phyloP scores from a whole-genome alignment of 1,140 invertebrate species.

The Nomia melanderi region DNA sequence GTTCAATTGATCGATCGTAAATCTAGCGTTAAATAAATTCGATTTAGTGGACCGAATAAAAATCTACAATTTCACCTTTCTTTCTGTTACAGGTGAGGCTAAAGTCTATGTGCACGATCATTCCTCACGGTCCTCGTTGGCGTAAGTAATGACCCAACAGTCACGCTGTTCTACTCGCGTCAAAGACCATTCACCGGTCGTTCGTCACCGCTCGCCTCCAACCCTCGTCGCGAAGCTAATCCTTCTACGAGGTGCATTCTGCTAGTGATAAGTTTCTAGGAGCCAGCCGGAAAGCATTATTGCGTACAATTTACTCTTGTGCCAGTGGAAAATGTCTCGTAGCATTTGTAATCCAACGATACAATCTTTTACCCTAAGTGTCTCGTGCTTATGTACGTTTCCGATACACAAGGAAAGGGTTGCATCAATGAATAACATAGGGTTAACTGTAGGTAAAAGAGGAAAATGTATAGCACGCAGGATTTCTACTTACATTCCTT shows the following conservation, averaged over 20 bases:
- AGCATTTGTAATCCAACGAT: background rate
- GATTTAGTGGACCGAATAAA: background rate
- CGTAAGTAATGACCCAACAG: conserved; percentile 21
- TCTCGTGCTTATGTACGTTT: conserved; percentile 19
- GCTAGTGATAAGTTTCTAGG: no score
- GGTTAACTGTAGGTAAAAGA: background rate
- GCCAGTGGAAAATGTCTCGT: background rate
- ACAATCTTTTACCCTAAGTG: conserved; percentile 1
- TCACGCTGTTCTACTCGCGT: background rate
- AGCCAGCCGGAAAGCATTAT: no score
- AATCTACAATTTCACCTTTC: background rate
- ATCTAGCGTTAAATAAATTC: no score
- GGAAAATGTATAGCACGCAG: background rate
- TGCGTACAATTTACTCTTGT: background rate
- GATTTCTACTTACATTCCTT: background rate
- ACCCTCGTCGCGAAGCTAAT: background rate
- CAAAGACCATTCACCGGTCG: background rate
- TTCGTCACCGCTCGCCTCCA: background rate
- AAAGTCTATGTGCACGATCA: background rate
- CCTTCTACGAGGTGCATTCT: background rate
- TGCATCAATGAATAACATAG: background rate
- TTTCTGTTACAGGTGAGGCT: conserved; percentile 33
- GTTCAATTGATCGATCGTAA: no score
- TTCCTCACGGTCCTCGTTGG: background rate
- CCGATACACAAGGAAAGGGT: background rate